Conservation (phyloP, 2,888 invertebrate species). For the Lasius platythorax region DNA sequence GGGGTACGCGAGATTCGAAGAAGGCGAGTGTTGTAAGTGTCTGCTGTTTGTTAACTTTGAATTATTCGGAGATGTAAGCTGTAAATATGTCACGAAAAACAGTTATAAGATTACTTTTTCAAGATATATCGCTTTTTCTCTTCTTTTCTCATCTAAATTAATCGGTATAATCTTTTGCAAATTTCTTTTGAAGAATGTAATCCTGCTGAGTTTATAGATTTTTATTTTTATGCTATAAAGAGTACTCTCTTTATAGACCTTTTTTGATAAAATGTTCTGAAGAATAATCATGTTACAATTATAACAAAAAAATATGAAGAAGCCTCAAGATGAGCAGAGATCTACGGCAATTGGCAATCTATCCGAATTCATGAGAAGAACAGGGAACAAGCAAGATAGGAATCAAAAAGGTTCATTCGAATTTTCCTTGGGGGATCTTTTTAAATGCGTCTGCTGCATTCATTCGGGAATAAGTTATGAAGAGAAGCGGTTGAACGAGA, state of each 20-base stretch:
- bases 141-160: not conserved
- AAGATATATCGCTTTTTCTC: not conserved
- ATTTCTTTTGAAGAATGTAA: not conserved
- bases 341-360: not conserved
- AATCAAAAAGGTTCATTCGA: slow-evolving; percentile 85
- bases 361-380: not conserved
- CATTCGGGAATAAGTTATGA: slow-evolving; percentile 85
- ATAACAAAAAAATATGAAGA: not conserved
- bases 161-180: not conserved
- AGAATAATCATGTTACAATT: slow-evolving; percentile 13
- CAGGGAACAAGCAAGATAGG: not conserved
- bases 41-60: not conserved
- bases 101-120: not conserved
- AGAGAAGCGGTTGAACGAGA: slow-evolving; percentile 84
- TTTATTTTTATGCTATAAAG: not conserved
- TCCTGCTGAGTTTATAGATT: not conserved
- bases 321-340: slow-evolving; percentile 37
- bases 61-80: not conserved
- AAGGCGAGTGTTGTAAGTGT: slow-evolving; percentile 76
- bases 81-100: not conserved
- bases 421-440: slow-evolving; percentile 87
- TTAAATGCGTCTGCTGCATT: slow-evolving; percentile 87
- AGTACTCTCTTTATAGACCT: not conserved
- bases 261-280: not conserved
- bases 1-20: slow-evolving; percentile 95